Base-by-base conservation (phyloP, 92 coral and sea anemone species). In the Ricordea florida region DNA sequence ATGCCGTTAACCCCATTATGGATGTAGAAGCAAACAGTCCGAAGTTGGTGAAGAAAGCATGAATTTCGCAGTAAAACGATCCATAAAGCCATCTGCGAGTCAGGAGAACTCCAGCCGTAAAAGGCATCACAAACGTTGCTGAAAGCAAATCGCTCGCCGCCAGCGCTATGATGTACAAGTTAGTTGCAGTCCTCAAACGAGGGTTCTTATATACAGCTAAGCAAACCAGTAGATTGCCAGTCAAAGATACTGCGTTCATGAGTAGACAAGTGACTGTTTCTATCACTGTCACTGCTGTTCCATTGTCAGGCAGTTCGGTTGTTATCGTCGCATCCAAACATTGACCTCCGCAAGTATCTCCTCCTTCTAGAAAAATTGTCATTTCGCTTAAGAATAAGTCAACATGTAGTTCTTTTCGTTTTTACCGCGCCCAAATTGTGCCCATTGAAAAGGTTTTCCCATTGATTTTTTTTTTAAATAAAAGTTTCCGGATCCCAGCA, bases 191-290 rank as follows among this genome's bases (percentile, higher is more conserved):
- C 20, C 74, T 58, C 22, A 67, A 30, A 36, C 61, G 44, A 5
- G 74, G 30, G 21, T 67, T 67, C 31, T 34, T 66, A 22, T 45
- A 66, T 10, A 66, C 73, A 8, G 73, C 73, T 17, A 66, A 22
- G 21, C 73, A 66, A 42, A 67, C 74, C 33, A 67, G 45, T 9
- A 67, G 33, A 33, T 67, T 67, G 10, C 74, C 74, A 21, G 17
- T 24, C 6, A 67, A 60, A 0, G 74, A 48, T 15, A 50, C 44
- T 1, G 32, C 16, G 47, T 67, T 67, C 74, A 67, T 30, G 7
- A 67, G 74, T 0, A 67, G 58, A 21, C 74, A 67, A 8, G 29
- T 16, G 33, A 14, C 2, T 5, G 59, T 35, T 32, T 67, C 74
- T 15, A 16, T 10, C 3, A 67, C 48, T 25, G 30, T 27, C 5